Conservation (phyloP, 2,113 vertebrate species). For the Sporophila hypoxantha region DNA sequence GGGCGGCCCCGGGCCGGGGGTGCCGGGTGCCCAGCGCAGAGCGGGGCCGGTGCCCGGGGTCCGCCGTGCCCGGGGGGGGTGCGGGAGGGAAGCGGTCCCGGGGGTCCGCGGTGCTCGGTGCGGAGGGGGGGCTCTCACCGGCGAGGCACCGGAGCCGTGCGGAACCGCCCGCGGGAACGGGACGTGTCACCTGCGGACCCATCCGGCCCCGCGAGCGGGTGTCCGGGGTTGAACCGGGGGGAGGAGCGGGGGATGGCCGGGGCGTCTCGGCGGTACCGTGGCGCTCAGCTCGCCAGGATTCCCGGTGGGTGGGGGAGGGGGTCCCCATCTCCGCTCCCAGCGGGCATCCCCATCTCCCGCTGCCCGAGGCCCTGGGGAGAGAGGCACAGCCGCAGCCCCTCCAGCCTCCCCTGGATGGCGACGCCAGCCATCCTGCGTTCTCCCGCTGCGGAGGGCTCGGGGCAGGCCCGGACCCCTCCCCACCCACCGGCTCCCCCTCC, state of each 20-base stretch:
- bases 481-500: not conserved
- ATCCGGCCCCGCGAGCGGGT: not conserved
- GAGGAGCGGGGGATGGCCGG: not conserved
- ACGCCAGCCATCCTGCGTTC: not conserved
- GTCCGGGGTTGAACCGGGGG: not conserved
- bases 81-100: not conserved
- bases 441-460: not conserved
- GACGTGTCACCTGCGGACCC: not conserved
- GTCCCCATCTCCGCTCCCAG: not conserved
- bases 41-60: too few species aligned
- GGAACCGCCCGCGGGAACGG: not conserved
- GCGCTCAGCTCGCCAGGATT: not conserved
- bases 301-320: not conserved
- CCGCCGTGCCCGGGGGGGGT: not conserved
- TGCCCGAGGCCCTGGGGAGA: not conserved
- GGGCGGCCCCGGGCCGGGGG: too few species aligned
- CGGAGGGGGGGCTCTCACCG: not conserved
- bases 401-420: not conserved
- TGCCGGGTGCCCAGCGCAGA: not conserved
- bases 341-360: not conserved
- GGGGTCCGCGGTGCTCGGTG: not conserved
- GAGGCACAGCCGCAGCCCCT: not conserved
- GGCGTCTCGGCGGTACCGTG: not conserved
- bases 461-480: not conserved
- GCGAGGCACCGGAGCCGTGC: not conserved